phyloP scores from a whole-genome alignment of 2,888 invertebrate species.

The Cephus runcator region DNA sequence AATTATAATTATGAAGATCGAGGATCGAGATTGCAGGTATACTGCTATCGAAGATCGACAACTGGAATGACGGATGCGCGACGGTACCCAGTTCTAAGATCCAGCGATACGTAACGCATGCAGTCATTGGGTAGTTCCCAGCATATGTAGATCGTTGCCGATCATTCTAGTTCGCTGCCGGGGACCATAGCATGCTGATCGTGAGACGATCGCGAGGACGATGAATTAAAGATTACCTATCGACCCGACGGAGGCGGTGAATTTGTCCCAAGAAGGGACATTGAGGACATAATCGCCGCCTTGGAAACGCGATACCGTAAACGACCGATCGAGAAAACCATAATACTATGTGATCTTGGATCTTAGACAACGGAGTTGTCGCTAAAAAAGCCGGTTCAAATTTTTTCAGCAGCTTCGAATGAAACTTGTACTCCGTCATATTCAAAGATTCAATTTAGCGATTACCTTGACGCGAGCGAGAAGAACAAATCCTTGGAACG shows the following conservation, averaged over 20 bases:
- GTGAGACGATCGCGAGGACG: conserved; percentile 46
- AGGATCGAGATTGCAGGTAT: neutral
- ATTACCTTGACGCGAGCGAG: neutral
- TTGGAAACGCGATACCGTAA: conserved; percentile 12
- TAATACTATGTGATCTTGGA: neutral
- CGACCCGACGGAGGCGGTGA: conserved; percentile 37
- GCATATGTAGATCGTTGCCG: conserved; percentile 49
- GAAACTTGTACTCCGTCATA: neutral
- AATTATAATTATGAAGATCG: conserved; percentile 4
- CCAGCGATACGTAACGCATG: conserved; percentile 4
- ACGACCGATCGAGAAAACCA: neutral
- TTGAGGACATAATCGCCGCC: conserved; percentile 38
- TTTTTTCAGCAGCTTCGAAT: neutral
- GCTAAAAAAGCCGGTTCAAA: neutral
- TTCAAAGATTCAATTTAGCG: neutral
- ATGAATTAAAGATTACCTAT: conserved; percentile 53
- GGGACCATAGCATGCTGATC: conserved; percentile 46
- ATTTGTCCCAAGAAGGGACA: conserved; percentile 36
- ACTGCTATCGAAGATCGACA: neutral
- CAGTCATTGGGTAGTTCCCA: conserved; percentile 8
- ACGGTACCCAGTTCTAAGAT: conserved; percentile 1
- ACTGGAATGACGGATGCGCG: conserved; percentile 1
- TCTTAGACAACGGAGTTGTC: neutral
- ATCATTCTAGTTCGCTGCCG: conserved; percentile 42
- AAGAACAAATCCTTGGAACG: neutral